Evolutionary conservation across 2,888 invertebrate genomes (phyloP), one percentile per base, ranked within the genome.

Genomic region (Buathra laborator): DNA sequence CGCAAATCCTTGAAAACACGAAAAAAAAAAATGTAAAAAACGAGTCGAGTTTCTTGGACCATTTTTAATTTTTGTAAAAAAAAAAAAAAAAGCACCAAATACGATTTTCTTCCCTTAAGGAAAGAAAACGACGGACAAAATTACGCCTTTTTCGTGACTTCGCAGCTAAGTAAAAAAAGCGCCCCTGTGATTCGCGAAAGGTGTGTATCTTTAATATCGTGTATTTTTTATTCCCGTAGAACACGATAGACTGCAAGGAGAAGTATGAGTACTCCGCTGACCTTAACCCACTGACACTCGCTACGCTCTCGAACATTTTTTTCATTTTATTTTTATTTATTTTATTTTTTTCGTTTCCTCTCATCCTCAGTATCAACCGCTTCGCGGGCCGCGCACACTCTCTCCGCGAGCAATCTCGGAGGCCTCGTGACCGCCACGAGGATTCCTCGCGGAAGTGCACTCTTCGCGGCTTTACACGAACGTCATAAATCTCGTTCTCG

Each of bases 261-360:
- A 85, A 86, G 87, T 87, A 88, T 86, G 88, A 72, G 88, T 67
- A 85, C 87, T 83, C 84, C 83, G 85, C 72, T 87, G 88, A 90
- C 90, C 89, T 90, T 89, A 90, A 89, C 89, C 90, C 84, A 88
- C 89, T 87, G 84, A 86, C 86, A 78, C 89, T 87, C 86, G 87
- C 84, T 81, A 62, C 75, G 85, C 85, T 85, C 86, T 74, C 74
- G 64, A 71, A 66, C 66, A 51, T 68, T 75, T 84, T 81, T 70
- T 76, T 64, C 51, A 46, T 67, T 37, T 32, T 71, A 48, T 46
- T 29, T 76, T 43, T 43, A 16, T 76, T 37, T 43, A 62, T 81
- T 75, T 37, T 14, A 4, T 64, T 37, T 14, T 37, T 12, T 24
- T 12, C 7, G 59, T 24, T 43, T 16, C 62, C 16, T 24, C 71